phyloP scores from a whole-genome alignment of 1,140 invertebrate genomes.

The Antheraea pernyi region DNA sequence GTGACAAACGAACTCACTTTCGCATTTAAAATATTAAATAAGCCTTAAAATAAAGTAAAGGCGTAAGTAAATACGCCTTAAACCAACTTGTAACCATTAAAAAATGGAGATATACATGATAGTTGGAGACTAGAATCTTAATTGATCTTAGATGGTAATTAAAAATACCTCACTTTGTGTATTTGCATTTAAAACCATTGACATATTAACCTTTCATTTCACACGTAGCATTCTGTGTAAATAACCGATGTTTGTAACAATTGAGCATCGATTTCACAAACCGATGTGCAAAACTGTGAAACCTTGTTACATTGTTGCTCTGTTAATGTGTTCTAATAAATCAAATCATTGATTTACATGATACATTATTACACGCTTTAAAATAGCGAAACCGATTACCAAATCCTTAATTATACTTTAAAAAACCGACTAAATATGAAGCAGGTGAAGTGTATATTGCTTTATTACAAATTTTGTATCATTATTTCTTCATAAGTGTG shows the following conservation, averaged over 20 bases:
- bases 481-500: constrained; percentile 3
- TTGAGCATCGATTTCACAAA: not conserved
- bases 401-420: not conserved
- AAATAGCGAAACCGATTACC: constrained; percentile 41
- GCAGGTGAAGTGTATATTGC: not conserved
- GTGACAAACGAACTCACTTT: too few species aligned
- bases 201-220: not conserved
- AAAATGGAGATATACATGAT: too few species aligned
- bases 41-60: too few species aligned
- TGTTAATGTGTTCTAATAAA: not conserved
- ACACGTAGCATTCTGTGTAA: not conserved
- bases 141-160: too few species aligned
- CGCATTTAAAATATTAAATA: too few species aligned
- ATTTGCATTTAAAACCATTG: too few species aligned
- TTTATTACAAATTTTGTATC: not conserved
- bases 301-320: not conserved
- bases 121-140: too few species aligned
- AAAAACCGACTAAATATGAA: not conserved
- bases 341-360: constrained; percentile 12
- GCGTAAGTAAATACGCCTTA: too few species aligned
- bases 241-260: constrained; percentile 1
- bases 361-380: constrained; percentile 41
- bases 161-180: too few species aligned
- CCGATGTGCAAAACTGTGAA: not conserved
- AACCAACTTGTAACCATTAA: too few species aligned